Evolutionary conservation across 2,888 invertebrate species (phyloP).

Genomic region (Meteorus colon): DNA sequence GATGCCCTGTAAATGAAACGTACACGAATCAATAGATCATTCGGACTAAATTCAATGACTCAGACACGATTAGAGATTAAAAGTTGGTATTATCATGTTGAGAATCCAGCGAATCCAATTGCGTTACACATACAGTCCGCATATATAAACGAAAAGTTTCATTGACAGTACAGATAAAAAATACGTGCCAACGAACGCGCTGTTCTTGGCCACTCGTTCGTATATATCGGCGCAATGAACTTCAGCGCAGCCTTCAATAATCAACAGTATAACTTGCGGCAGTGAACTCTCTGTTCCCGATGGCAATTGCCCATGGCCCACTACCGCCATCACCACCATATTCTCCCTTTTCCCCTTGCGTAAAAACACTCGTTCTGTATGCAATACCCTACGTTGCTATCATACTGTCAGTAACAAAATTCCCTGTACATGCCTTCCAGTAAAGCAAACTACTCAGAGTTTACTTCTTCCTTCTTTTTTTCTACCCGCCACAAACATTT

Average conservation of each 20-base stretch:
- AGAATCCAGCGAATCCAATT: background rate
- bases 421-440: slow-evolving; percentile 1
- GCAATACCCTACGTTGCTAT: background rate
- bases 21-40: background rate
- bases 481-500: background rate
- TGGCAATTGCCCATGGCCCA: slow-evolving; percentile 13
- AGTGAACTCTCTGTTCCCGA: slow-evolving; percentile 13
- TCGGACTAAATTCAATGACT: background rate
- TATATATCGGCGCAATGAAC: slow-evolving; percentile 31
- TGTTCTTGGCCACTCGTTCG: background rate
- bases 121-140: background rate
- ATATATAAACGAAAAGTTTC: slow-evolving; percentile 2
- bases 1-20: slow-evolving; percentile 62
- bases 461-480: background rate
- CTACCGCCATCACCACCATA: background rate
- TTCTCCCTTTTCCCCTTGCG: background rate
- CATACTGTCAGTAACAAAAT: background rate
- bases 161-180: background rate
- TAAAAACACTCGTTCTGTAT: background rate
- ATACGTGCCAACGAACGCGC: slow-evolving; percentile 19
- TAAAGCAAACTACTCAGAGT: background rate
- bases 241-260: slow-evolving; percentile 35
- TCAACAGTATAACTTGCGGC: slow-evolving; percentile 18
- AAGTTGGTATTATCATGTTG: background rate
- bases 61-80: background rate